Evolutionary conservation across 2,797 vertebrate species (phyloP).

Genomic region (Cynopterus sphinx): DNA sequence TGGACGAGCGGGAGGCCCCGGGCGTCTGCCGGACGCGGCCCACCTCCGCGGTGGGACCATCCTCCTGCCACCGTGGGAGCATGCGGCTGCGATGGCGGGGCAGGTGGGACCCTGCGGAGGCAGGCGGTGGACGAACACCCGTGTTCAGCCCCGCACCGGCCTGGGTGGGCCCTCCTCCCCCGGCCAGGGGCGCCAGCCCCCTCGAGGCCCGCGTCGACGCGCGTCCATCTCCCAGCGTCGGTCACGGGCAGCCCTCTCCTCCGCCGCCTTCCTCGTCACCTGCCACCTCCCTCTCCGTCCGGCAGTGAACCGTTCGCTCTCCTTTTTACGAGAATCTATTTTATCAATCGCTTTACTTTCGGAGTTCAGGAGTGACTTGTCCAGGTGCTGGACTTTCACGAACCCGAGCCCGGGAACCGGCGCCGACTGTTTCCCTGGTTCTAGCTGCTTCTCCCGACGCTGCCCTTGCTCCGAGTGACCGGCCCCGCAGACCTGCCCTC

Average conservation of each 20-base stretch:
- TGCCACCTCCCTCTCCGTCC: not conserved
- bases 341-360: slow-evolving; percentile 24
- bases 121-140: not conserved
- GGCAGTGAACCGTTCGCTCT: not conserved
- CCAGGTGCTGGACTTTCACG: slow-evolving; percentile 69
- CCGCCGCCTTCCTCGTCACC: not conserved
- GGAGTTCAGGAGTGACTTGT: not conserved
- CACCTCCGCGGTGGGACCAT: not conserved
- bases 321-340: slow-evolving; percentile 37
- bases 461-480: not conserved
- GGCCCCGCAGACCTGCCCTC: slow-evolving; percentile 53
- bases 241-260: not conserved
- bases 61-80: not conserved
- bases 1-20: not conserved
- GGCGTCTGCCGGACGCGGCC: not conserved
- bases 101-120: not conserved
- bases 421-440: slow-evolving; percentile 21
- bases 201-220: not conserved
- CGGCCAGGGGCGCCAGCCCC: not conserved
- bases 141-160: rapidly evolving
- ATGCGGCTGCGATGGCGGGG: not conserved
- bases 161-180: not conserved
- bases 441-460: not conserved
- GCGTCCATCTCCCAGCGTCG: not conserved
- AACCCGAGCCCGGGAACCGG: slow-evolving; percentile 50